Evolutionary conservation across 1,140 invertebrate genomes (phyloP).

Genomic region (Saccostrea cuccullata): DNA sequence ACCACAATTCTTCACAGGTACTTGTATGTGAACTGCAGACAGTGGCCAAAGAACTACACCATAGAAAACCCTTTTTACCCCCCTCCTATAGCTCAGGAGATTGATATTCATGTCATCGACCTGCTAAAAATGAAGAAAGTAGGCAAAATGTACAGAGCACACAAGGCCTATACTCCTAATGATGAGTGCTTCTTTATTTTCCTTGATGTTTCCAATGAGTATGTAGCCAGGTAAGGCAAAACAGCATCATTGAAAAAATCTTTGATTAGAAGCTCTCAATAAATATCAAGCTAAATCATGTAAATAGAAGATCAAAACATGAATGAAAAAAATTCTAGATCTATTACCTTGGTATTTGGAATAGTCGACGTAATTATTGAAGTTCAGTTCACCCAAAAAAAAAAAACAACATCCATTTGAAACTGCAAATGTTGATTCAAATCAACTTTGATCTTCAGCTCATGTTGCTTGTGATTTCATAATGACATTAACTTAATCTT

Average conservation of each 20-base stretch:
- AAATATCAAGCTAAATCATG: too few relatives aligned
- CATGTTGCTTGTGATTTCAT: too few relatives aligned
- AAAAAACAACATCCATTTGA: too few relatives aligned
- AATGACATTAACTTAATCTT: not conserved
- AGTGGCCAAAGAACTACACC: constrained; percentile 89
- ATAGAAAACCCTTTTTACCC: constrained; percentile 90
- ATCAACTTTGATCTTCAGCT: too few relatives aligned
- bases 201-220: constrained; percentile 90
- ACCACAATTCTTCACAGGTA: constrained; percentile 81
- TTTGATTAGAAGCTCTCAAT: too few relatives aligned
- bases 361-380: too few relatives aligned
- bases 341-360: too few relatives aligned
- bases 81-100: constrained; percentile 93
- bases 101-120: constrained; percentile 94
- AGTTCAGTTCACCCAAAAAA: too few relatives aligned
- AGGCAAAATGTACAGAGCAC: constrained; percentile 89
- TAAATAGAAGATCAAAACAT: too few relatives aligned
- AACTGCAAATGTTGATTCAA: too few relatives aligned
- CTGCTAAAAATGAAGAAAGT: constrained; percentile 87
- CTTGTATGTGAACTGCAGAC: constrained; percentile 91
- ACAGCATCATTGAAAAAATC: too few relatives aligned
- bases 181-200: constrained; percentile 95
- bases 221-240: constrained; percentile 87
- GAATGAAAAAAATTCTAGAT: too few relatives aligned
- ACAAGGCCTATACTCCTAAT: constrained; percentile 92